Conservation (phyloP, 2,797 vertebrate species). For the Diceros bicornis region DNA sequence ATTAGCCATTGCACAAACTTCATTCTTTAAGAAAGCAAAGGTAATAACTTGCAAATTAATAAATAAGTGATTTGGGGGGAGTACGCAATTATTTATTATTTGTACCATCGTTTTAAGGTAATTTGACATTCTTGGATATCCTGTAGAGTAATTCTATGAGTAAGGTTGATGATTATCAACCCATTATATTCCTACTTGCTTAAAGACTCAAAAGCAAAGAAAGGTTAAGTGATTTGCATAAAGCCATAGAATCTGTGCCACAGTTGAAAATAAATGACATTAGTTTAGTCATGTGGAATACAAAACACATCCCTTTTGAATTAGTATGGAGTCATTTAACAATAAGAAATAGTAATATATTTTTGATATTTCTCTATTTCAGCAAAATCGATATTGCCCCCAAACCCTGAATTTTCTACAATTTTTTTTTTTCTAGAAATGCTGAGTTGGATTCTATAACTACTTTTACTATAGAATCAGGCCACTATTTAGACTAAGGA, state of each 20-base stretch:
- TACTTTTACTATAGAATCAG: conserved; percentile 14
- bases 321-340: conserved; percentile 13
- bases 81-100: conserved; percentile 69
- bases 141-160: conserved; percentile 66
- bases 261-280: conserved; percentile 57
- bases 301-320: conserved; percentile 56
- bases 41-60: conserved; percentile 75
- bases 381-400: not conserved
- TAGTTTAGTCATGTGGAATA: not conserved
- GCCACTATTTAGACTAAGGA: not conserved
- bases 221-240: conserved; percentile 54
- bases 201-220: conserved; percentile 69
- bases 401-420: not conserved
- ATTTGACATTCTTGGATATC: conserved; percentile 64
- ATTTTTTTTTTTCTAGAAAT: not conserved
- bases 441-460: not conserved
- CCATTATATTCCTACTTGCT: conserved; percentile 44
- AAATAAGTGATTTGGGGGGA: conserved; percentile 68
- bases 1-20: conserved; percentile 63
- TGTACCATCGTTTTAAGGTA: conserved; percentile 57
- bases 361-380: conserved; percentile 55
- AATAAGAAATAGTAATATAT: not conserved
- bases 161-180: conserved; percentile 67
- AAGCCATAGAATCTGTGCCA: conserved; percentile 52
- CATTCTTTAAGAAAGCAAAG: conserved; percentile 72